These are phyloP conservation scores for Danaus plexippus DNA, from an alignment of 1,140 invertebrate genomes.

Conservation along the genomic window DNA sequence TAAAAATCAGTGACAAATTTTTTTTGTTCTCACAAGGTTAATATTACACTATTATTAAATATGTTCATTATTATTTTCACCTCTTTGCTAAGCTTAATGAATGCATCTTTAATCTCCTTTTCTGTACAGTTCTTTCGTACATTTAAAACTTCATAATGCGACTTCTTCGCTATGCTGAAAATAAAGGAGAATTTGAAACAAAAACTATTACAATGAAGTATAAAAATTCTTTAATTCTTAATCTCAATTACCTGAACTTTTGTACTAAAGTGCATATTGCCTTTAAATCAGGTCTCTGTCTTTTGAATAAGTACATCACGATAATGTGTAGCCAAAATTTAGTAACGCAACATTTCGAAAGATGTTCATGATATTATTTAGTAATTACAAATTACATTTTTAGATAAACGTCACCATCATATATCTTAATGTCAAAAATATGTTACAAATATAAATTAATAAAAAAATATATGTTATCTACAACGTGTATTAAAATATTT, in stretches of 20 bases:
- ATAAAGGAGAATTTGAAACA: conserved; percentile 10
- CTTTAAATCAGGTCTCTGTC: conserved; percentile 24
- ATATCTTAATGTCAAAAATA: no score
- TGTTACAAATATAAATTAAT: no score
- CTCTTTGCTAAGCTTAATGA: conserved; percentile 73
- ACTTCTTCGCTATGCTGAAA: conserved; percentile 52
- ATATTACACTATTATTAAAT: no score
- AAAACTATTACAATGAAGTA: background rate
- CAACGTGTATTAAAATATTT: no score
- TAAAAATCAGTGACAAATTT: no score
- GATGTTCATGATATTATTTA: conserved; percentile 25
- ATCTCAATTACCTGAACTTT: conserved; percentile 38
- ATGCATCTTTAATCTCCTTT: conserved; percentile 74
- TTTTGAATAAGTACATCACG: conserved; percentile 51
- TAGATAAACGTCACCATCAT: background rate
- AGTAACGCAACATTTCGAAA: conserved; percentile 15
- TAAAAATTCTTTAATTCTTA: background rate
- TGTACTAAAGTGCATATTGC: conserved; percentile 30
- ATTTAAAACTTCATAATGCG: conserved; percentile 73
- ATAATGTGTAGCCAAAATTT: conserved; percentile 26
- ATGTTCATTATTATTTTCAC: conserved; percentile 34
- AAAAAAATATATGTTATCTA: no score
- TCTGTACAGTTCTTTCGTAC: conserved; percentile 67
- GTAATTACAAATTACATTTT: conserved; percentile 38
- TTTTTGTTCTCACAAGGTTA: no score